Conservation (phyloP, 2,113 vertebrate species). For the Ornithorhynchus anatinus region DNA sequence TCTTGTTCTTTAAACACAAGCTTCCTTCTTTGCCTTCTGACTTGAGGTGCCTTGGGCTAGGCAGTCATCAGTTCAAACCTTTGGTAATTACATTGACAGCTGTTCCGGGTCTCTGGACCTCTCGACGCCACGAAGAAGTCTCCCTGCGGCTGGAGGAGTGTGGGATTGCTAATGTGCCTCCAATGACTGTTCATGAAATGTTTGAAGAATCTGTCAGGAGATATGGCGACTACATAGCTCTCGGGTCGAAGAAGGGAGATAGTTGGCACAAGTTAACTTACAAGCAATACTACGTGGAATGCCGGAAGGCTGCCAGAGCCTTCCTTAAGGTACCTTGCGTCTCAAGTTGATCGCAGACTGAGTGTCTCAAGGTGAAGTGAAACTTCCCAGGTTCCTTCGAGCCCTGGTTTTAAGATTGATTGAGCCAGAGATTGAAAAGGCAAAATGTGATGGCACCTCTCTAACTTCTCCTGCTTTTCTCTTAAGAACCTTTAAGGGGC, state of each 20-base stretch:
- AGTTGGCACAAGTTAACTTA: conserved; percentile 74
- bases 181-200: conserved; percentile 80
- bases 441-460: too few relatives aligned
- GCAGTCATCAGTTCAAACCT: too few relatives aligned
- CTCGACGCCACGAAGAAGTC: conserved; percentile 72
- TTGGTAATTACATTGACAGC: neutral
- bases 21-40: neutral
- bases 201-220: conserved; percentile 67
- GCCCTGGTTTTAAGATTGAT: too few relatives aligned
- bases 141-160: conserved; percentile 76
- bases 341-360: neutral
- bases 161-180: conserved; percentile 70
- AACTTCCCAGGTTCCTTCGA: neutral
- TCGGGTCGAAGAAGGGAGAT: conserved; percentile 78
- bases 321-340: conserved; percentile 94
- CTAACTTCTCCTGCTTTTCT: too few relatives aligned
- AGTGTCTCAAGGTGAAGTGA: neutral
- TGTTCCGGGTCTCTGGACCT: conserved; percentile 71
- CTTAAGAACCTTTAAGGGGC: too few relatives aligned
- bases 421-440: too few relatives aligned
- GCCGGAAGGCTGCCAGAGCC: conserved; percentile 83
- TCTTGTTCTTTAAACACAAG: too few relatives aligned
- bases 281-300: conserved; percentile 82
- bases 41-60: neutral
- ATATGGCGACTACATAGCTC: conserved; percentile 70